Evolutionary conservation across 2,888 invertebrate genomes (phyloP), one percentile per base, ranked within the genome.

Genomic region (Eupithecia abbreviata): DNA sequence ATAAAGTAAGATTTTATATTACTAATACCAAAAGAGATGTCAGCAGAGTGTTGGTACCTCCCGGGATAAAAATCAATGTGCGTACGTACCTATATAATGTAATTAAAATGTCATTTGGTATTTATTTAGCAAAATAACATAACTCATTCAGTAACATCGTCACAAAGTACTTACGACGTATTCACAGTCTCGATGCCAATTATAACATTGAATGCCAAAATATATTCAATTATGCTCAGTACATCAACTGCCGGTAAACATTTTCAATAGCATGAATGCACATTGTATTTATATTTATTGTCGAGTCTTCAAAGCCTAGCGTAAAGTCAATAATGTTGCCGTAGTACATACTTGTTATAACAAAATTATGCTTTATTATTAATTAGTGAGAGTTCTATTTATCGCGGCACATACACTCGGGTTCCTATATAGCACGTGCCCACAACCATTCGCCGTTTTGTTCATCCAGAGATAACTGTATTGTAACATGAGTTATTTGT

Each of bases 331-430:
- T 91, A 88, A 92, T 90, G 91, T 92, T 92, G 91, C 90, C 84
- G 91, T 92, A 93, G 93, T 90, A 88, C 78, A 80, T 82, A 78
- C 85, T 93, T 93, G 92, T 92, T 93, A 87, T 90, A 85, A 91
- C 90, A 89, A 90, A 93, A 92, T 91, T 90, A 91, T 92, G 92
- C 92, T 92, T 93, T 92, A 92, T 90, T 88, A 87, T 87, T 80
- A 85, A 76, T 82, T 81, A 10, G 88, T 85, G 90, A 93, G 92
- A 94, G 90, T 90, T 93, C 80, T 93, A 93, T 93, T 90, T 91
- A 90, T 87, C 90, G 87, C 90, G 88, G 87, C 88, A 89, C 87
- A 85, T 84, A 85, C 85, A 79, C 78, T 88, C 88, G 88, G 88
- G 93, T 93, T 92, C 91, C 92, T 91, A 91, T 88, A 76, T 82